phyloP scores from a whole-genome alignment of 1,140 invertebrate species.

The Phthorimaea operculella region DNA sequence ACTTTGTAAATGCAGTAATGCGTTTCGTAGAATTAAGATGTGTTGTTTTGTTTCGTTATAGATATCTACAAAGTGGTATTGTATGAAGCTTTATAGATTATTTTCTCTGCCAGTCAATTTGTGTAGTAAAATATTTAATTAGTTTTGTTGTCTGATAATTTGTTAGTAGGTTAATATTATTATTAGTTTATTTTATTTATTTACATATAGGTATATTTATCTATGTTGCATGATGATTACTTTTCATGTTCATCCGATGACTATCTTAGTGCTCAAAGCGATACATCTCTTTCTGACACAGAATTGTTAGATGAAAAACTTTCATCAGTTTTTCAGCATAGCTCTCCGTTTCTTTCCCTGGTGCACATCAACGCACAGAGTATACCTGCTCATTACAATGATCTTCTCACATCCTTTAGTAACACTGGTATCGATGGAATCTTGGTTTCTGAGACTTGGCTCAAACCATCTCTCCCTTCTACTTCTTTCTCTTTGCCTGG shows the following conservation, averaged over 20 bases:
- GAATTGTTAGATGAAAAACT: background rate
- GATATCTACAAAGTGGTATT: too few relatives aligned
- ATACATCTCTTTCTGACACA: background rate
- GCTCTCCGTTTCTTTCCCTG: background rate
- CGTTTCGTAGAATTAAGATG: background rate
- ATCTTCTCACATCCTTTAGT: background rate
- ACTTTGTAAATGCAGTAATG: background rate
- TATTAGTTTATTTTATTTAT: background rate
- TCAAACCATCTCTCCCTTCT: background rate
- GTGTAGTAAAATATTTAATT: background rate
- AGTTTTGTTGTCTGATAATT: background rate
- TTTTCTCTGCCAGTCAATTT: background rate
- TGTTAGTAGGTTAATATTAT: background rate
- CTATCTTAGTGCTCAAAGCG: background rate
- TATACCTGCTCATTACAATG: background rate
- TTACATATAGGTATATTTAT: background rate
- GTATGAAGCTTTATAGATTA: too few relatives aligned
- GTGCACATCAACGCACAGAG: constrained; percentile 2
- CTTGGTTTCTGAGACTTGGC: background rate
- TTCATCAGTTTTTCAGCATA: background rate
- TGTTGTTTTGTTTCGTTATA: background rate
- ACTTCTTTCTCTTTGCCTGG: constrained; percentile 1
- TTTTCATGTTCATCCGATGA: background rate
- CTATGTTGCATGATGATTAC: background rate
- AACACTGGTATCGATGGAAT: background rate